Evolutionary conservation across 2,888 invertebrate genomes (phyloP).

Genomic region (Caenorhabditis panamensis): DNA sequence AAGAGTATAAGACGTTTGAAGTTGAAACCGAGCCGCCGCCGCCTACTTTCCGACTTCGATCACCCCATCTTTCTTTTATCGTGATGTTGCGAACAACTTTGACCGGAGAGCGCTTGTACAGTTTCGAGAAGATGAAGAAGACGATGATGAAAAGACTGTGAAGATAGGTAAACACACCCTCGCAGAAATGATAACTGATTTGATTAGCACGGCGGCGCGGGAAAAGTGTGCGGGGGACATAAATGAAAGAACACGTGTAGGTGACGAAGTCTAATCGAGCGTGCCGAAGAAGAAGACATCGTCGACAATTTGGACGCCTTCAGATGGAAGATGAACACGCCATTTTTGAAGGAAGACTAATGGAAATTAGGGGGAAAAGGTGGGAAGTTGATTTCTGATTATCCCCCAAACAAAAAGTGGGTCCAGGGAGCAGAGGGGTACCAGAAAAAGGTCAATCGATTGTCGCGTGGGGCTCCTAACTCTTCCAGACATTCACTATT

Average conservation of each 20-base stretch:
- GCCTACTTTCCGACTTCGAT: slow-evolving; percentile 30
- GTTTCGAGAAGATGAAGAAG: slow-evolving; percentile 17
- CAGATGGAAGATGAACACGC: slow-evolving; percentile 13
- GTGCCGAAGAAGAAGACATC: slow-evolving; percentile 17
- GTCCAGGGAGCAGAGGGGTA: background rate
- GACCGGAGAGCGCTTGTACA: slow-evolving; percentile 37
- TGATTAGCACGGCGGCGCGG: slow-evolving; percentile 37
- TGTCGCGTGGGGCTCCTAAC: background rate
- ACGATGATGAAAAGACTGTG: slow-evolving; percentile 10
- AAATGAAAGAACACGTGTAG: slow-evolving; percentile 34
- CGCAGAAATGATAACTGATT: slow-evolving; percentile 43
- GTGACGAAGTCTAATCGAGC: slow-evolving; percentile 35
- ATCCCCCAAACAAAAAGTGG: background rate
- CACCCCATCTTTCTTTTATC: slow-evolving; percentile 50
- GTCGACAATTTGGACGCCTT: background rate
- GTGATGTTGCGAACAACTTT: slow-evolving; percentile 27
- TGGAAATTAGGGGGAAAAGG: background rate
- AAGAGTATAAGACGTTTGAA: slow-evolving; percentile 12
- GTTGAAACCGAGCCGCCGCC: slow-evolving; percentile 42
- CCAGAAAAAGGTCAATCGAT: background rate
- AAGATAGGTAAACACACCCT: slow-evolving; percentile 37
- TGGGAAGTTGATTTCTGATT: background rate
- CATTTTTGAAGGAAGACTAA: slow-evolving; percentile 2
- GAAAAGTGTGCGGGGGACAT: slow-evolving; percentile 11
- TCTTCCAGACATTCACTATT: slow-evolving; percentile 14